A percentile compares a stretch with the other conserved stretches of the same genome.
phyloP scores from a whole-genome alignment of 2,888 invertebrate genomes.

The Cerceris ruficornis region DNA sequence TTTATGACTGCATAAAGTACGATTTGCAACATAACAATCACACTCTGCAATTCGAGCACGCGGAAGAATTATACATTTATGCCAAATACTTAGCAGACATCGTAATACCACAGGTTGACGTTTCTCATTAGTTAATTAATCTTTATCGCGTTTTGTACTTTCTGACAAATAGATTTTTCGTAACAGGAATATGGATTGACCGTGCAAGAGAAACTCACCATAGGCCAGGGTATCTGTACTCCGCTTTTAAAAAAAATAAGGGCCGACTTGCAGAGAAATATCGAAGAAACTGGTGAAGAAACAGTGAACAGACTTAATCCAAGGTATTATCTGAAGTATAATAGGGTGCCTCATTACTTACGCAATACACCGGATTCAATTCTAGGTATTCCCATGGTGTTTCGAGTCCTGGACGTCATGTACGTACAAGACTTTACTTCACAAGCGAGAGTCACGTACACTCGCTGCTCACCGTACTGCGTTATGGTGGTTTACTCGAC shows the following conservation, averaged over 20 bases:
- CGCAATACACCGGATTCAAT: constrained; percentile 13
- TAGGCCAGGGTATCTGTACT: constrained; percentile 98
- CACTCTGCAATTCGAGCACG: constrained; percentile 94
- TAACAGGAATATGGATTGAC: constrained; percentile 97
- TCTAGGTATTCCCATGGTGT: constrained; percentile 97
- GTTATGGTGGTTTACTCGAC: constrained; percentile 95
- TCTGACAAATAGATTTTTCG: background rate
- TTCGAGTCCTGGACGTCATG: constrained; percentile 98
- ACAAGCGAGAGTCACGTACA: constrained; percentile 99
- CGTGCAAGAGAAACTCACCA: constrained; percentile 96
- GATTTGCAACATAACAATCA: constrained; percentile 99
- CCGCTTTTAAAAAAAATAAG: constrained; percentile 97
- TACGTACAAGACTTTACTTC: constrained; percentile 98
- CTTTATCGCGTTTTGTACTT: background rate
- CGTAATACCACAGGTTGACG: constrained; percentile 95
- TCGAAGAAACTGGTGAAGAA: constrained; percentile 95
- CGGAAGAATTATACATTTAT: constrained; percentile 96
- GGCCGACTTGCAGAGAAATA: constrained; percentile 96
- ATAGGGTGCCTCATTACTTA: constrained; percentile 6
- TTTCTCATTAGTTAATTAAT: background rate
- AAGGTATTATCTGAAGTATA: constrained; percentile 82
- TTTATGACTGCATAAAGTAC: constrained; percentile 99
- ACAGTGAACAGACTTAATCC: constrained; percentile 98
- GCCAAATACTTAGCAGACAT: constrained; percentile 99
- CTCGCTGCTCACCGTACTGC: constrained; percentile 96